A percentile compares a stretch with the other conserved stretches of the same genome.
Conservation (phyloP, 2,797 vertebrate species). For the Martes flavigula region DNA sequence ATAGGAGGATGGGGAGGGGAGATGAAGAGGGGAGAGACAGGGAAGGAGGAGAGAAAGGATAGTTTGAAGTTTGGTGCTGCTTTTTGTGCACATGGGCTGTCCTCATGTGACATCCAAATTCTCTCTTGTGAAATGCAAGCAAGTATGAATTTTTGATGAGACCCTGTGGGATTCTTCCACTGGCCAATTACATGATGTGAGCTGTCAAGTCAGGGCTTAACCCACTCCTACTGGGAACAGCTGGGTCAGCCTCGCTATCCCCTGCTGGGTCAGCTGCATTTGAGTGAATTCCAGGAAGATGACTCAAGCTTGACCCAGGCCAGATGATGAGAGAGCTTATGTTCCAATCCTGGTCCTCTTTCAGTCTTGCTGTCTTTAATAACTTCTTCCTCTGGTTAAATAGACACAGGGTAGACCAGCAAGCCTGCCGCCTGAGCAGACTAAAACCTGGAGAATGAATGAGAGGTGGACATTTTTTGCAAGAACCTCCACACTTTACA, state of each 20-base stretch:
- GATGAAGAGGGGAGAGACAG: neutral
- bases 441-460: neutral
- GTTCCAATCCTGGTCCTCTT: neutral
- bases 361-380: neutral
- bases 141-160: neutral
- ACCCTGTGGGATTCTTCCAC: neutral
- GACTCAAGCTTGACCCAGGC: neutral
- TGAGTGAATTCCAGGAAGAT: neutral
- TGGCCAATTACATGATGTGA: neutral
- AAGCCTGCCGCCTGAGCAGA: neutral
- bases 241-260: neutral
- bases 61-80: neutral
- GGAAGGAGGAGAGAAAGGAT: neutral
- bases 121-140: neutral
- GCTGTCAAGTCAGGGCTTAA: neutral
- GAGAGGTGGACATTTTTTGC: neutral
- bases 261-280: neutral
- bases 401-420: neutral
- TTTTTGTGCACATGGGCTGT: neutral
- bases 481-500: neutral
- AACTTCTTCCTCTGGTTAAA: neutral
- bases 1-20: fast-evolving
- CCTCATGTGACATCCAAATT: neutral
- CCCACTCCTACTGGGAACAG: neutral
- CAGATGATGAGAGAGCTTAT: neutral